Base-by-base conservation (phyloP, 1,140 invertebrate genomes). In the Procambarus clarkii region DNA sequence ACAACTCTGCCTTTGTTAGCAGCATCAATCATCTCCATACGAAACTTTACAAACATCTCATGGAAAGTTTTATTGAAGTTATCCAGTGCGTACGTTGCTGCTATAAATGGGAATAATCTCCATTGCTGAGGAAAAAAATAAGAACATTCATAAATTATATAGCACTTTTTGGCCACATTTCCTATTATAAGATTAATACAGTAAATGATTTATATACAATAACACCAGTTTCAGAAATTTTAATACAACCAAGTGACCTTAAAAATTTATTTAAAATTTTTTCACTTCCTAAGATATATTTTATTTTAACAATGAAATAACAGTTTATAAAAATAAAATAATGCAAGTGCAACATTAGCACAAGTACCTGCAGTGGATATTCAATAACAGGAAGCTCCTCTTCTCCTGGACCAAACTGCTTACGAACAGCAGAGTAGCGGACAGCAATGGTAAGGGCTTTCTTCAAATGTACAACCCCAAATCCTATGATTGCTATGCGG, bases 31-130 rank as follows among this genome's bases (percentile, higher is more conserved):
- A 95, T 91, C 46, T 94, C 94, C 64, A 96, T 95, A 50, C 95
- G 94, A 88, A 97, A 96, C 18, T 94, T 93, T 0, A 95, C 94
- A 93, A 95, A 96, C 81, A 95, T 94, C 81, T 94, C 94, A 44
- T 96, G 95, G 89, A 97, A 96, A 94, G 95, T 95, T 45, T 95
- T 94, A 46, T 95, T 95, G 94, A 97, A 98, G 92, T 97, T 95
- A 93, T 96, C 96, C 92, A 98, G 94, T 11, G 97, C 96, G 93
- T 97, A 98, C 0, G 96, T 96, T 11, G 97, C 96, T n/a, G 98
- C 97, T 80, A 99, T 94, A 94, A 97, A 97, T 2, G 98, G 98
- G 93, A 99, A 96, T 2, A 99, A 94, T 83, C 98, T 96, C 96
- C 97, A 98, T 98, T 99, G 98, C 97, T 96, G 87, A 21, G 50